Conservation (phyloP, 2,888 invertebrate species). For the Stenotaenia linearis region DNA sequence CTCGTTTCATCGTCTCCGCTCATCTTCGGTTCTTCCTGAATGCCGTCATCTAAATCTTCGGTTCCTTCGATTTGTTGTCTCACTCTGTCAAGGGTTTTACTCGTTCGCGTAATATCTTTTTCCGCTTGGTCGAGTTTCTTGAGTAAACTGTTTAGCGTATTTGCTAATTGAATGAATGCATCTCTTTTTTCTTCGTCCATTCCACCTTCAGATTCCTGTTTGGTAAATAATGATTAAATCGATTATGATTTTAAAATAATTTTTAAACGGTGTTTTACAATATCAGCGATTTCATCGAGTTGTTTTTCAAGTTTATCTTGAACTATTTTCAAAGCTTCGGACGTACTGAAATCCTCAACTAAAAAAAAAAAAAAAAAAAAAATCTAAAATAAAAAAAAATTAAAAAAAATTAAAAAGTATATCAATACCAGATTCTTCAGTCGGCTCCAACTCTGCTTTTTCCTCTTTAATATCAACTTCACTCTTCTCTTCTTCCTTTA, state of each 20-base stretch:
- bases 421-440: not conserved
- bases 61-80: conserved; percentile 8
- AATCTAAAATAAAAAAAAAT: not conserved
- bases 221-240: not conserved
- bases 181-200: conserved; percentile 39
- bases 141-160: conserved; percentile 42
- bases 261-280: not conserved
- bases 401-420: not conserved
- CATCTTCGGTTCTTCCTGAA: not conserved
- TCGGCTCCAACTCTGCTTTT: not conserved
- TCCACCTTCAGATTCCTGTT: not conserved
- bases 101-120: conserved; percentile 37
- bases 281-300: not conserved
- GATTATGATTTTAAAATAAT: too few species aligned
- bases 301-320: not conserved
- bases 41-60: too few species aligned
- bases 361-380: not conserved
- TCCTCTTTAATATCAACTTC: not conserved
- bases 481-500: not conserved
- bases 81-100: conserved; percentile 35
- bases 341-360: not conserved
- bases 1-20: not conserved
- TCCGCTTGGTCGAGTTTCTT: conserved; percentile 44
- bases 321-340: not conserved
- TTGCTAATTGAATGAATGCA: conserved; percentile 42